phyloP scores from a whole-genome alignment of 2,888 invertebrate genomes.

The Plagodis pulveraria region DNA sequence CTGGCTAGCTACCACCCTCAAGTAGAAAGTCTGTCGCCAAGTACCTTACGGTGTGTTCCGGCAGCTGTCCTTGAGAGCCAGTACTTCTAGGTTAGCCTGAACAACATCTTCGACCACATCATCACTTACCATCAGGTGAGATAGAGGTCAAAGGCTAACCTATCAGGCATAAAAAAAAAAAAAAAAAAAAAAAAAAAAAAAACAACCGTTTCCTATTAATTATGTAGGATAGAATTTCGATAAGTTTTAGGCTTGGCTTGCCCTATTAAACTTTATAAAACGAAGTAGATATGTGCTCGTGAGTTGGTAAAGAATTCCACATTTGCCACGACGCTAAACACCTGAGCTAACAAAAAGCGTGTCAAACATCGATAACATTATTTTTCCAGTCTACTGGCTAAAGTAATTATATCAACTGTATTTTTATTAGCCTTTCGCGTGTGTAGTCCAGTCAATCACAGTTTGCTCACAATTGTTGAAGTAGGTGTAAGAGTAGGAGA shows the following conservation, averaged over 20 bases:
- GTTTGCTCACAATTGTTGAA: no score
- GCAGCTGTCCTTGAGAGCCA: no score
- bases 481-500: no score
- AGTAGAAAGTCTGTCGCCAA: no score
- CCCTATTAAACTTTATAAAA: constrained; percentile 33
- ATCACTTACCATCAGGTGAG: no score
- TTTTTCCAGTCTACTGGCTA: constrained; percentile 13
- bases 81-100: no score
- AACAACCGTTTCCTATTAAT: background rate
- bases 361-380: constrained; percentile 14
- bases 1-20: no score
- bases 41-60: no score
- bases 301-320: constrained; percentile 4
- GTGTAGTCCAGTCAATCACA: background rate
- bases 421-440: constrained; percentile 1
- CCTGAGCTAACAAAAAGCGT: constrained; percentile 32
- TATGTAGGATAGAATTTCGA: constrained; percentile 3
- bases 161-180: no score
- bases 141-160: no score
- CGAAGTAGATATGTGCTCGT: constrained; percentile 5
- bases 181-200: no score
- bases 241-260: constrained; percentile 22
- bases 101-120: no score
- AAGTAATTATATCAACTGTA: constrained; percentile 6
- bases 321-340: constrained; percentile 18